A percentile compares a stretch with the other conserved stretches of the same genome.
Evolutionary conservation across 64 coral and sea anemone genomes (phyloP).

Genomic region (Montipora capricornis): DNA sequence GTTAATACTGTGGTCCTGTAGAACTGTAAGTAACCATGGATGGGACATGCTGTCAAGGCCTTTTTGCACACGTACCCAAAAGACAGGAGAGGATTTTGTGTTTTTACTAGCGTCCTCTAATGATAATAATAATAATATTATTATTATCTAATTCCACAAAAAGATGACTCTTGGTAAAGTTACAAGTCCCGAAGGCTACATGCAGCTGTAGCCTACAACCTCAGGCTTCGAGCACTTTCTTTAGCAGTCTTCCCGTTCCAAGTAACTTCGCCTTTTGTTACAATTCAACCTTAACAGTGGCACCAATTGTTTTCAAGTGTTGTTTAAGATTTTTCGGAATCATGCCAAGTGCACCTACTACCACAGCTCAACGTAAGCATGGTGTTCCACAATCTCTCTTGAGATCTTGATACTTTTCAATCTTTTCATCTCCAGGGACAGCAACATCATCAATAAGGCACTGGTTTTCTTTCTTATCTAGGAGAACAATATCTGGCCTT

Average conservation of each 20-base stretch:
- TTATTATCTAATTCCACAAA: not conserved
- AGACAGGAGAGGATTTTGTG: too few relatives aligned
- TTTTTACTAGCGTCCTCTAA: not conserved
- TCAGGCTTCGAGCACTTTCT: slow-evolving; percentile 17
- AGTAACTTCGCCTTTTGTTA: slow-evolving; percentile 34
- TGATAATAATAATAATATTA: not conserved
- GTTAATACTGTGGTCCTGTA: too few relatives aligned
- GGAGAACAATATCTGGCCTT: slow-evolving; percentile 54
- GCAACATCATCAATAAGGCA: slow-evolving; percentile 57
- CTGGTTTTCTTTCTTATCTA: slow-evolving; percentile 49
- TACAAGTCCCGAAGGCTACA: slow-evolving; percentile 1
- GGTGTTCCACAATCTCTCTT: slow-evolving; percentile 49
- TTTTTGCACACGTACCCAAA: too few relatives aligned
- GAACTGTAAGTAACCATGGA: too few relatives aligned
- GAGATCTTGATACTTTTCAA: slow-evolving; percentile 38
- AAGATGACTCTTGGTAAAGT: not conserved
- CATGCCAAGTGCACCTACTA: slow-evolving; percentile 33
- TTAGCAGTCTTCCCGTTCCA: slow-evolving; percentile 30
- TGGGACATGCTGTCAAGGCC: too few relatives aligned
- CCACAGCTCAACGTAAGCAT: slow-evolving; percentile 20
- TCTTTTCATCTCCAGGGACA: slow-evolving; percentile 56
- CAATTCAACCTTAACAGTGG: slow-evolving; percentile 18
- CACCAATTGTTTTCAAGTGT: slow-evolving; percentile 39
- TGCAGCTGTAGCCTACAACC: slow-evolving; percentile 1
- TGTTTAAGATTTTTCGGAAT: slow-evolving; percentile 37